Conservation (phyloP, 2,888 invertebrate genomes). For the Epirrita christyi region DNA sequence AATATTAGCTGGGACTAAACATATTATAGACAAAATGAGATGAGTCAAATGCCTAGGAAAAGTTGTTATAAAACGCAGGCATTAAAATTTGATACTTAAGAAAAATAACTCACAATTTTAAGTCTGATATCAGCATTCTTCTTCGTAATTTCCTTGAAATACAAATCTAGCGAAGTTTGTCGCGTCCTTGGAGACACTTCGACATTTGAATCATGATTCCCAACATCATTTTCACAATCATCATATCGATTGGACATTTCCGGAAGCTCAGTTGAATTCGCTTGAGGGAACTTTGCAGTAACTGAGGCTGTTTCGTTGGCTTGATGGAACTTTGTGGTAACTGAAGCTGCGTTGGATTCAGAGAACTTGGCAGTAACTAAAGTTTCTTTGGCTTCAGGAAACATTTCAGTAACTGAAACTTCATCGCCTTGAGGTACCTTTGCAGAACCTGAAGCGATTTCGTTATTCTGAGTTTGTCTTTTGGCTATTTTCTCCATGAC, state of each 20-base stretch:
- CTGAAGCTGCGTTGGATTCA: slow-evolving; percentile 38
- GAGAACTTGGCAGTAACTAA: slow-evolving; percentile 49
- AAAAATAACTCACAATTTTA: slow-evolving; percentile 57
- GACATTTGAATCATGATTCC: slow-evolving; percentile 46
- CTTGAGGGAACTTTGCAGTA: slow-evolving; percentile 48
- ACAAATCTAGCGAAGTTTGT: slow-evolving; percentile 54
- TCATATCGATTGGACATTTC: slow-evolving; percentile 40
- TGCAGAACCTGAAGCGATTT: slow-evolving; percentile 46
- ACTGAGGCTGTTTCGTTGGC: slow-evolving; percentile 46
- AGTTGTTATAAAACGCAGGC: too few species aligned
- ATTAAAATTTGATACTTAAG: too few species aligned
- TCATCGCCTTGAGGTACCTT: slow-evolving; percentile 42
- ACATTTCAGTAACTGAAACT: slow-evolving; percentile 47
- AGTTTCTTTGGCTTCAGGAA: slow-evolving; percentile 48
- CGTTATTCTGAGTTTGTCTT: slow-evolving; percentile 50
- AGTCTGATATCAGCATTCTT: slow-evolving; percentile 55
- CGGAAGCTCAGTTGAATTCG: slow-evolving; percentile 54
- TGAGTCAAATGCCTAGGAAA: too few species aligned
- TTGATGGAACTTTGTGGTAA: slow-evolving; percentile 48
- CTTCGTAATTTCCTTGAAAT: slow-evolving; percentile 59
- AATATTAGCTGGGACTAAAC: too few species aligned
- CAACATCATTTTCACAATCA: slow-evolving; percentile 39
- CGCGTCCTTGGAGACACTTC: slow-evolving; percentile 54
- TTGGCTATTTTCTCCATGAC: slow-evolving; percentile 76
- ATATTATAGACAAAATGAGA: too few species aligned